A percentile compares a stretch with the other conserved stretches of the same genome.
These are phyloP conservation scores for Pemphredon lugubris DNA, from an alignment of 2,888 invertebrate species.

Conservation along the genomic window DNA sequence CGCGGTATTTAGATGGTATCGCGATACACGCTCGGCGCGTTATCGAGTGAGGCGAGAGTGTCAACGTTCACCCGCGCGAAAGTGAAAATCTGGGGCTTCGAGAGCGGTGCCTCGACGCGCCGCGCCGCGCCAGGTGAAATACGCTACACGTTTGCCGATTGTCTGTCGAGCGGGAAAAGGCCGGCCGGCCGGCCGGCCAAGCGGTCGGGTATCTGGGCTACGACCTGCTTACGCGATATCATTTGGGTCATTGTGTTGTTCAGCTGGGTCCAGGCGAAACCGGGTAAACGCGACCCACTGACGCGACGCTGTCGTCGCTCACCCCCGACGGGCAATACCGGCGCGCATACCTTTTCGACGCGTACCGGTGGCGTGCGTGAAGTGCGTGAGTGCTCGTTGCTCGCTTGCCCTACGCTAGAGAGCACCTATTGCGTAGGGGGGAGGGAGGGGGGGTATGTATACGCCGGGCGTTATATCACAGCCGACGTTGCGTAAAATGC, in stretches of 20 bases:
- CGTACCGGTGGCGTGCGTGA: neutral
- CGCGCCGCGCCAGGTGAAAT: constrained; percentile 35
- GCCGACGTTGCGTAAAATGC: constrained; percentile 70
- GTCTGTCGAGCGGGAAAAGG: constrained; percentile 59
- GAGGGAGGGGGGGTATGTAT: too few species aligned
- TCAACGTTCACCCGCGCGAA: constrained; percentile 70
- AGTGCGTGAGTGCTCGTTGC: too few species aligned
- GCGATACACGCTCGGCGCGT: constrained; percentile 51
- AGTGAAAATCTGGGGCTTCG: constrained; percentile 65
- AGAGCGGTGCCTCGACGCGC: constrained; percentile 21
- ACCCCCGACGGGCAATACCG: constrained; percentile 14
- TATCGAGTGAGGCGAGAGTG: constrained; percentile 72
- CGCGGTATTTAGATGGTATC: constrained; percentile 17
- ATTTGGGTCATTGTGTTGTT: constrained; percentile 75
- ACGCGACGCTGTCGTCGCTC: constrained; percentile 7
- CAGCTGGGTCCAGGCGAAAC: constrained; percentile 65
- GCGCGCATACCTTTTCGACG: too few species aligned
- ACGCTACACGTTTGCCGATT: constrained; percentile 55
- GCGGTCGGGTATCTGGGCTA: constrained; percentile 73
- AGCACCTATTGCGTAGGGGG: constrained; percentile 11
- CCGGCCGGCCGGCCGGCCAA: constrained; percentile 56
- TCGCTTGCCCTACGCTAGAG: constrained; percentile 17
- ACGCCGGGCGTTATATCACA: constrained; percentile 68
- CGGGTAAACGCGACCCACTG: constrained; percentile 55
- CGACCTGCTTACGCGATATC: constrained; percentile 72